Conservation (phyloP, 2,113 vertebrate species). For the Bubo scandiacus region DNA sequence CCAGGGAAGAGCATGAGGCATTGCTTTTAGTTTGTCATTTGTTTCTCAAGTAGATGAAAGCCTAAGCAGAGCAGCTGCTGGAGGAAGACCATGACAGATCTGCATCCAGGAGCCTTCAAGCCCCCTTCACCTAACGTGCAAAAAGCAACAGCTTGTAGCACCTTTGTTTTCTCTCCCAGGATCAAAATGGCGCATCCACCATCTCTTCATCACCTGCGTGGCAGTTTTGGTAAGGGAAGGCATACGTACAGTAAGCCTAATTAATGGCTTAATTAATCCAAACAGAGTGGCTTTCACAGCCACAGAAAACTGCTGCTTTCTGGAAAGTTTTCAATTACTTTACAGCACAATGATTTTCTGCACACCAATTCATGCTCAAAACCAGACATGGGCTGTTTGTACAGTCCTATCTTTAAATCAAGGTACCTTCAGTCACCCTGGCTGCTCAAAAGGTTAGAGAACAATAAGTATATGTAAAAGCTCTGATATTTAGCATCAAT, state of each 20-base stretch:
- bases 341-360: background rate
- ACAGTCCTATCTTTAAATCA: background rate
- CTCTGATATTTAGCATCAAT: constrained; percentile 1
- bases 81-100: background rate
- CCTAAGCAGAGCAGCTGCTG: background rate
- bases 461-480: background rate
- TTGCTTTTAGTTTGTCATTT: background rate
- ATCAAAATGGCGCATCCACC: background rate
- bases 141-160: background rate
- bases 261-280: background rate
- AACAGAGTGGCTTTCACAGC: background rate
- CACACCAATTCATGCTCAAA: background rate
- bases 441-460: background rate
- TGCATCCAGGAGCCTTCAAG: background rate
- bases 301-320: background rate
- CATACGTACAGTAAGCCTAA: background rate
- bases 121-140: background rate
- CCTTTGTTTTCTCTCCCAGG: background rate
- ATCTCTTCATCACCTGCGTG: background rate
- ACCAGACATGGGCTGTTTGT: background rate
- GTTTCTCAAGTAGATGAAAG: background rate
- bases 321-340: background rate
- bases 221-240: background rate
- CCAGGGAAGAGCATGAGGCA: background rate
- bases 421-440: background rate